Evolutionary conservation across 1,140 invertebrate genomes (phyloP).

Genomic region (Camponotus vicinus): DNA sequence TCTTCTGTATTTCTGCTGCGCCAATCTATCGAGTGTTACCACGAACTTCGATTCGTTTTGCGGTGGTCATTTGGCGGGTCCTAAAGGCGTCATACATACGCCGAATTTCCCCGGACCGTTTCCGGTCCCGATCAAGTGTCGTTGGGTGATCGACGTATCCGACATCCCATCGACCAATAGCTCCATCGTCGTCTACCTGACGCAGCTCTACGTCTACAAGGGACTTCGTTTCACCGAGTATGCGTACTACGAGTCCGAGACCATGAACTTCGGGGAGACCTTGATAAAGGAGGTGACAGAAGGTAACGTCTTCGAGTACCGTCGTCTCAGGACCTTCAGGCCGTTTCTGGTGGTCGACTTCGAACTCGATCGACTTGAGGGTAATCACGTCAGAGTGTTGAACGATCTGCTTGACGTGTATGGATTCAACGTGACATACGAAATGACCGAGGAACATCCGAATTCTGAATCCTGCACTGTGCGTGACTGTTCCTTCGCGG

Average conservation of each 20-base stretch:
- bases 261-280: constrained; percentile 88
- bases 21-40: not conserved
- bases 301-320: constrained; percentile 90
- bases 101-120: constrained; percentile 94
- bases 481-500: constrained; percentile 92
- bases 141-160: constrained; percentile 94
- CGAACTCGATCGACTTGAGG: constrained; percentile 90
- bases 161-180: constrained; percentile 85
- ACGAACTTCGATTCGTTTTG: constrained; percentile 81
- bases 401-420: constrained; percentile 94
- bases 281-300: constrained; percentile 89
- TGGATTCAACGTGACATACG: constrained; percentile 97
- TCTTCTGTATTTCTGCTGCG: constrained; percentile 26
- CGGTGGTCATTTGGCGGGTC: constrained; percentile 88
- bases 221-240: constrained; percentile 94
- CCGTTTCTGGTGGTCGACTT: constrained; percentile 94
- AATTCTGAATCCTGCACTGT: constrained; percentile 91
- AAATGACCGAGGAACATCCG: constrained; percentile 88
- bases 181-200: constrained; percentile 94
- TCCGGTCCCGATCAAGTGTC: constrained; percentile 92
- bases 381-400: constrained; percentile 93
- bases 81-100: constrained; percentile 91
- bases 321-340: constrained; percentile 90
- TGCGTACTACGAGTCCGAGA: constrained; percentile 90
- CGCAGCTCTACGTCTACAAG: constrained; percentile 94